Base-by-base conservation (phyloP, 1,140 invertebrate species). In the Pararge aegeria region DNA sequence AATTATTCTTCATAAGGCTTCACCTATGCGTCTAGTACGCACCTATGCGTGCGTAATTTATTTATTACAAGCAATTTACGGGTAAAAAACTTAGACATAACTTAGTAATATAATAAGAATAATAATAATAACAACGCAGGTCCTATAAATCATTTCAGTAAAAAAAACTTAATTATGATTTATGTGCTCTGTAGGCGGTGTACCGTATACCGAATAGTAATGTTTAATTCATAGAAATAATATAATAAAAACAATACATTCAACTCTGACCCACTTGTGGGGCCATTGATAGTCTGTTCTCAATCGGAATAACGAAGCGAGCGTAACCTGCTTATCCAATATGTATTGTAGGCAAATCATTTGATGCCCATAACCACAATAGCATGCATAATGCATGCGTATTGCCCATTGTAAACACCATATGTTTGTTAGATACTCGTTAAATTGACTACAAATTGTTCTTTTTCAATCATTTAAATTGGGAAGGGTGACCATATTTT, bases 311-410 rank as follows among this genome's bases (percentile, higher is more conserved):
- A 24, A 46, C 50, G 16, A 48, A 37, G 46, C 44, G 24, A 61
- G 49, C 49, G 42, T 48, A 30, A 49, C 49, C 38, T 48, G 42
- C 42, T 46, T 40, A 51, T 16, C 27, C 27, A 42, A 20, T n/a
- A 16, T 46, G 42, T 57, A 82, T 84, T 82, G 78, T 84, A 78
- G 70, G 75, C 74, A 78, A 84, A 84, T 84, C 65, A 57, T 69
- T 65, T 57, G 53, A 70, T 44, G 54, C 64, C 46, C 34, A 67
- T 61, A 69, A 65, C 63, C 55, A 61, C 58, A 29, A 52, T 38
- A 34, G 15, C 16, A 72, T 80, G 61, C 66, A 74, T 81, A 61
- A 75, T 76, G 68, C 74, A 80, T 75, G 34, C 24, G 10, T 16
- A n/a, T 34, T 53, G 15, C 56, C 30, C 63, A 60, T 64, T 61